These are phyloP conservation scores for Cisticola juncidis DNA, from an alignment of 2,113 vertebrate genomes.

Conservation along the genomic window DNA sequence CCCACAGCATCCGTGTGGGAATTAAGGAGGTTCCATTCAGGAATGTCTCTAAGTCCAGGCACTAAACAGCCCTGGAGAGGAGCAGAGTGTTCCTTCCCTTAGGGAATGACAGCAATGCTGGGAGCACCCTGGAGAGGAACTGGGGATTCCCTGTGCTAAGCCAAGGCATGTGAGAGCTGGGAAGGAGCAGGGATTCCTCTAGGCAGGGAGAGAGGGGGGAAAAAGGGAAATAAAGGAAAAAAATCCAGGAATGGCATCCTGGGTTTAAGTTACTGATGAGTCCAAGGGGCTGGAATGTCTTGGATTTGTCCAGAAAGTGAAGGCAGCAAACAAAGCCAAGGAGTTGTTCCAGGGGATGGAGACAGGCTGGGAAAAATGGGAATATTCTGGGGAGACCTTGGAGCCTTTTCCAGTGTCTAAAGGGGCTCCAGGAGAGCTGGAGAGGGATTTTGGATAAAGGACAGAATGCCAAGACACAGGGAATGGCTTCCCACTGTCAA, in stretches of 20 bases:
- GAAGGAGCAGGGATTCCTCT: background rate
- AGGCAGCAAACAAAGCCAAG: background rate
- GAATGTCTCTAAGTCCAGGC: background rate
- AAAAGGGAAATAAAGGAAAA: background rate
- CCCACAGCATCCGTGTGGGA: background rate
- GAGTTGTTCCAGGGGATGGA: background rate
- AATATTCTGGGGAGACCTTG: background rate
- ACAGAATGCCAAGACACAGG: background rate
- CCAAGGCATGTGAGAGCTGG: accelerated
- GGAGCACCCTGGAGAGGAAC: background rate
- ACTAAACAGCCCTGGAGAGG: background rate
- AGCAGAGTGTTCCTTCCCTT: background rate
- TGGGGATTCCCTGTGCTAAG: background rate
- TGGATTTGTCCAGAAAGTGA: background rate
- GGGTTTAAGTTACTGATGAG: background rate
- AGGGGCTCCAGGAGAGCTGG: background rate
- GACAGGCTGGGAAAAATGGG: background rate
- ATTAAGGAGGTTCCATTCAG: background rate
- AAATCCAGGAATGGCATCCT: background rate
- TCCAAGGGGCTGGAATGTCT: background rate
- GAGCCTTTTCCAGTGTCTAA: background rate
- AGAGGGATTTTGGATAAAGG: background rate
- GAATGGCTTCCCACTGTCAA: background rate
- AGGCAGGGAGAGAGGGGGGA: background rate
- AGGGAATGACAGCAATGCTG: background rate